These are phyloP conservation scores for Habropoda laboriosa DNA, from an alignment of 1,140 invertebrate species.

Conservation along the genomic window DNA sequence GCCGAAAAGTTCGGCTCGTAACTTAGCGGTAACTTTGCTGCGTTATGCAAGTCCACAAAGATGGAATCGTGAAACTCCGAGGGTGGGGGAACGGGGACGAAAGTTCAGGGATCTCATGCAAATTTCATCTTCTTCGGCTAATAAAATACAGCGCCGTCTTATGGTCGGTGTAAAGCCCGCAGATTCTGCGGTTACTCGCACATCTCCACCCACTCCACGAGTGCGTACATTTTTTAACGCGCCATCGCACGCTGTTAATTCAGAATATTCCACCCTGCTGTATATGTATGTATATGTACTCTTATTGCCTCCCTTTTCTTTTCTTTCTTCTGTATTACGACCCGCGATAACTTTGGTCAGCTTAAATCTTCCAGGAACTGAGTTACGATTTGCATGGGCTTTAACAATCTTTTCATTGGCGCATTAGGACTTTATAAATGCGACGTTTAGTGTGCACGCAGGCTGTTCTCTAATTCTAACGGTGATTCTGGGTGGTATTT, in stretches of 20 bases:
- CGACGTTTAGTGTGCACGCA: no score
- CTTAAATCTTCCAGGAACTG: not conserved
- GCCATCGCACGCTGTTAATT: slow-evolving; percentile 33
- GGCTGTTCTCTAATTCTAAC: no score
- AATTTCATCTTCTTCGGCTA: slow-evolving; percentile 71
- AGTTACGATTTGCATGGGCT: not conserved
- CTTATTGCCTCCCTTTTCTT: not conserved
- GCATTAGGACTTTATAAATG: not conserved
- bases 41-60: slow-evolving; percentile 52
- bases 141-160: slow-evolving; percentile 63
- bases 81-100: slow-evolving; percentile 28
- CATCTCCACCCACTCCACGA: not conserved
- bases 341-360: not conserved
- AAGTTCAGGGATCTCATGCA: slow-evolving; percentile 73
- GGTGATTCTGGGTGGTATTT: not conserved
- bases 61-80: slow-evolving; percentile 35
- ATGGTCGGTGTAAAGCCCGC: slow-evolving; percentile 32
- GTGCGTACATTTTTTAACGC: slow-evolving; percentile 17
- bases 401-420: not conserved
- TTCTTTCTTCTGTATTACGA: not conserved
- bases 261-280: slow-evolving; percentile 1
- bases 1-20: slow-evolving; percentile 62
- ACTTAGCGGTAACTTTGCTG: slow-evolving; percentile 56
- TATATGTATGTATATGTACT: no score
- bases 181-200: slow-evolving; percentile 22